These are phyloP conservation scores for Enteromius thamalakanensis DNA, from an alignment of 2,797 vertebrate genomes.

Conservation along the genomic window DNA sequence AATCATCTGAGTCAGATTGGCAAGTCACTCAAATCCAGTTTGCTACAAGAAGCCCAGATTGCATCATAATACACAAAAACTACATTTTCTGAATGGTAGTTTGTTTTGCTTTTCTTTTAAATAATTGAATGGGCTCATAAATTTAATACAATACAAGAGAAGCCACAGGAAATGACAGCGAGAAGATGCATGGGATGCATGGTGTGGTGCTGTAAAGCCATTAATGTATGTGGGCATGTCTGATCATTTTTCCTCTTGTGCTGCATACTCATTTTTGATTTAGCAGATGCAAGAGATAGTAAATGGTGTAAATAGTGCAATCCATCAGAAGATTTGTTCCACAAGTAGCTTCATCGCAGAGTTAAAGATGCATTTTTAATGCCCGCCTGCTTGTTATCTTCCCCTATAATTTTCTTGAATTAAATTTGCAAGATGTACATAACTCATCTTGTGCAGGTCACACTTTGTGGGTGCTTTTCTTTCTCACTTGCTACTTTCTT, in stretches of 20 bases:
- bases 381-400: slow-evolving; percentile 34
- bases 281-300: slow-evolving; percentile 13
- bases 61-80: neutral
- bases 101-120: neutral
- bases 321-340: slow-evolving; percentile 62
- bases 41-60: neutral
- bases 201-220: neutral
- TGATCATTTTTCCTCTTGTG: slow-evolving; percentile 23
- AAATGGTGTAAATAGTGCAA: slow-evolving; percentile 55
- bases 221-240: slow-evolving; percentile 14
- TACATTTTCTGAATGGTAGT: neutral
- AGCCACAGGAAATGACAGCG: neutral
- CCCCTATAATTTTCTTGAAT: slow-evolving; percentile 60
- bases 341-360: slow-evolving; percentile 49
- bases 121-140: neutral
- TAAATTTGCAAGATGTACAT: slow-evolving; percentile 30
- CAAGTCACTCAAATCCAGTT: neutral
- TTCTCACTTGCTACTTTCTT: slow-evolving; percentile 1
- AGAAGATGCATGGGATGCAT: slow-evolving; percentile 9
- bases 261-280: slow-evolving; percentile 39
- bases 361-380: slow-evolving; percentile 63
- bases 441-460: neutral
- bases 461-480: neutral
- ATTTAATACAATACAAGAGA: neutral
- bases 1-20: neutral